Base-by-base conservation (phyloP, 2,113 vertebrate species). In the Calyptomena viridis region DNA sequence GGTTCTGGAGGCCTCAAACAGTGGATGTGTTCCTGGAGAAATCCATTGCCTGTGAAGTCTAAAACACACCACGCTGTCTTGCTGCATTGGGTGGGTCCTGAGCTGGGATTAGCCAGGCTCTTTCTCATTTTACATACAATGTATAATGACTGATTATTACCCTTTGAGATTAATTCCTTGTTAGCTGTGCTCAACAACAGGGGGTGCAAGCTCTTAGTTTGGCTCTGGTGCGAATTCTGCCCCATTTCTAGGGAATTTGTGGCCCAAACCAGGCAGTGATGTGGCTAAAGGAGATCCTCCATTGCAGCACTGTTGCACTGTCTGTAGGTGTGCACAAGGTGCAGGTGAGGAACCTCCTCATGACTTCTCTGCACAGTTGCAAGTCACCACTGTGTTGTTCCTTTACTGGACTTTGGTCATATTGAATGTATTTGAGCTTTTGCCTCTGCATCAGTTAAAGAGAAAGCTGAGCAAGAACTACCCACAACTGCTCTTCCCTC, bases 241-340 rank as follows among this genome's bases (percentile, higher is more conserved):
- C 53, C 35, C 6, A 1, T 40, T 44, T 58, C 35, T 59, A 52
- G 35, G 42, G 56, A 6, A 24, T 71, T 20, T 37, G 42, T 20
- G 74, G 42, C 75, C 47, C 52, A 39, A 50, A 50, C 20, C 25
- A 63, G 62, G 74, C 79, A n/a, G 31, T 13, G 46, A 50, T 52
- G 8, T 20, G 16, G 20, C 75, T 9, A 15, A 33, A 49, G 56
- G 42, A 68, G 68, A 59, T 55, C 31, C 63, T 80, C 80, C 10
- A 8, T 71, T 56, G 35, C 24, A 14, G 77, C 33, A 33, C 62
- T 67, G 14, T 20, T 52, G 77, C 39, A 18, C 24, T 2, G 3
- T 56, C 56, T 33, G 2, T 5, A 0, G 12, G 37, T 4, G 1
- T 39, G 5, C 1, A 1, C 44, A 31, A 42, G 28, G 16, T 6